These are phyloP conservation scores for Stenotaenia linearis DNA, from an alignment of 2,888 invertebrate species.

Conservation along the genomic window DNA sequence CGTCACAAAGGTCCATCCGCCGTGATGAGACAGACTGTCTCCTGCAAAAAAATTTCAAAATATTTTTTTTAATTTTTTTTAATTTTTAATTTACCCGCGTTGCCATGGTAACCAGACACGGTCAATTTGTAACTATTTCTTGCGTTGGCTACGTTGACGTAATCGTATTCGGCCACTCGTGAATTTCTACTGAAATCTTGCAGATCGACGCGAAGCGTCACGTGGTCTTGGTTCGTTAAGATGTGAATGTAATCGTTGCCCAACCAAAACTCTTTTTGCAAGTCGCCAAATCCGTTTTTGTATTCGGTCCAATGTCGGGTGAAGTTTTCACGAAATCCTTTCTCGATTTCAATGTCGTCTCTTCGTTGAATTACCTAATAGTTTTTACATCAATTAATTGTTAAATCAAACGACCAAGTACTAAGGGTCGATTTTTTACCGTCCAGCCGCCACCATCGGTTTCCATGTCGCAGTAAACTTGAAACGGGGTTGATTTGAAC, in stretches of 20 bases:
- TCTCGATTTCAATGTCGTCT: constrained; percentile 58
- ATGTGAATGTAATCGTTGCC: constrained; percentile 58
- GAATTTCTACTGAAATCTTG: constrained; percentile 57
- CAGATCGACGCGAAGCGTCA: constrained; percentile 58
- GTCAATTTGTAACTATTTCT: constrained; percentile 60
- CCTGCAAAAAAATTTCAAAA: constrained; percentile 45
- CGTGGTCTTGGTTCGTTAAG: constrained; percentile 49
- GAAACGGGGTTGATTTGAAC: constrained; percentile 54
- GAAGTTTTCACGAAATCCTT: constrained; percentile 51
- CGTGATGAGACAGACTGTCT: constrained; percentile 63
- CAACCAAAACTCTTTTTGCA: constrained; percentile 46
- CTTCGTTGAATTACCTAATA: constrained; percentile 54
- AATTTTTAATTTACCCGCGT: constrained; percentile 50
- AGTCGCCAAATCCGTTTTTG: constrained; percentile 46
- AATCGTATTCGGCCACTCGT: constrained; percentile 57
- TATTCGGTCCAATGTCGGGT: constrained; percentile 45
- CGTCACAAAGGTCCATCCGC: constrained; percentile 65
- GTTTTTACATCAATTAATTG: too few relatives aligned
- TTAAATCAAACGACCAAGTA: too few relatives aligned
- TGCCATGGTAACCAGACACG: constrained; percentile 58
- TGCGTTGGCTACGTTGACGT: constrained; percentile 62
- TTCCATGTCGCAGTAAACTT: constrained; percentile 52
- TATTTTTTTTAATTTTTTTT: background rate
- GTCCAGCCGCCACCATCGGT: constrained; percentile 47
- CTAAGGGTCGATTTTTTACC: too few relatives aligned